Evolutionary conservation across 2,888 invertebrate genomes (phyloP), one percentile per base, ranked within the genome.

Genomic region (Miltochrista miniata): DNA sequence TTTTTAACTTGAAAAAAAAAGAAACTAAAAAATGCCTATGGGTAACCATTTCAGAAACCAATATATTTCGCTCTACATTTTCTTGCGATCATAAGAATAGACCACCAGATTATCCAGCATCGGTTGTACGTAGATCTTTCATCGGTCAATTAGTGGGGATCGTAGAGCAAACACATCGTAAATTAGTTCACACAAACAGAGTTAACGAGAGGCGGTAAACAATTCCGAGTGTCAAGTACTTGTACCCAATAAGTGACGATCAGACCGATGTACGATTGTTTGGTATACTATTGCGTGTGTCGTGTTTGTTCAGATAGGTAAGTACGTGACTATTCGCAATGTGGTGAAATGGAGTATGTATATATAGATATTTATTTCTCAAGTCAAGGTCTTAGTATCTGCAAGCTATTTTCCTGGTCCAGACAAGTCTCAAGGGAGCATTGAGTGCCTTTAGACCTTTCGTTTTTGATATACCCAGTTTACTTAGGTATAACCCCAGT

Each of bases 101-200:
- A 18, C 35, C 49, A 43, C 43, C 36, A 18, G 4, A 52, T 61
- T 56, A 54, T 55, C 59, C 62, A 41, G 48, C 54, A 59, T 61
- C 55, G 56, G 35, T 30, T 35, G 51, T 60, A 61, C 68, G 67
- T 75, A 76, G 68, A 76, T 76, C 78, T 63, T 74, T 78, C 78
- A 79, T 75, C 70, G 72, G 70, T 81, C 85, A 87, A 90, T 89
- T 87, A 85, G 78, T 70, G 76, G 67, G 67, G 77, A 74, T 72
- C 76, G 75, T 72, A 70, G 45, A 76, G 73, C 84, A 87, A 87
- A 89, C 88, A 90, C 77, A 66, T 87, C 89, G 90, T 90, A 90
- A 91, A 90, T 90, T 83, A 87, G 79, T 72, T 67, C 76, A 79
- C 80, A 80, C 88, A 87, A 88, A 88, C 90, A 88, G 57, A 76